These are phyloP conservation scores for Mesoligia furuncula DNA, from an alignment of 2,888 invertebrate species.

Conservation along the genomic window DNA sequence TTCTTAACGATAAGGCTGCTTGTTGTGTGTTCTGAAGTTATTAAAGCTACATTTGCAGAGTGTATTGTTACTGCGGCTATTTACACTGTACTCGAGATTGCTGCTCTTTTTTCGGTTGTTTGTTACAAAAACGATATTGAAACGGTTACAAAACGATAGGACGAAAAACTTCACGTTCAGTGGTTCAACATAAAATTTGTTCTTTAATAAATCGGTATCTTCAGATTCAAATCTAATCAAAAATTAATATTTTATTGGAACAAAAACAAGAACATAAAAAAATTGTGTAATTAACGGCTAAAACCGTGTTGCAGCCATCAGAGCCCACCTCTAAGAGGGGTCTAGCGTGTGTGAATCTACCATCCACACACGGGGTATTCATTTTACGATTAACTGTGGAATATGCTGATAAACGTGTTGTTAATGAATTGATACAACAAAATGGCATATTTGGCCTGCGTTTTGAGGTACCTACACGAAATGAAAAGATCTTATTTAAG, in stretches of 20 bases:
- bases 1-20: conserved; percentile 21
- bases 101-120: conserved; percentile 58
- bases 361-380: background rate
- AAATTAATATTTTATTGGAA: background rate
- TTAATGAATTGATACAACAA: background rate
- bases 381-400: background rate
- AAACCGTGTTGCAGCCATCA: no score
- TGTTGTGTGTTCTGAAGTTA: conserved; percentile 50
- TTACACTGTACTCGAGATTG: conserved; percentile 67
- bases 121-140: conserved; percentile 45
- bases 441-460: background rate
- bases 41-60: conserved; percentile 64
- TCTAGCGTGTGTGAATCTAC: background rate
- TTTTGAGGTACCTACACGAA: background rate
- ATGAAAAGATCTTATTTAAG: background rate
- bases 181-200: background rate
- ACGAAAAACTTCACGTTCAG: background rate
- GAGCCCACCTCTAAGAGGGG: background rate
- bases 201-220: background rate
- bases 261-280: background rate
- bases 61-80: conserved; percentile 71
- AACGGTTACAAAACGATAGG: conserved; percentile 31
- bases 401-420: background rate
- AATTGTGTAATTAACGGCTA: background rate
- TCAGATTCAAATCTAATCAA: background rate